A percentile compares a stretch with the other conserved stretches of the same genome.
These are phyloP conservation scores for Chrysolophus pictus DNA, from an alignment of 2,797 vertebrate species.

Conservation along the genomic window DNA sequence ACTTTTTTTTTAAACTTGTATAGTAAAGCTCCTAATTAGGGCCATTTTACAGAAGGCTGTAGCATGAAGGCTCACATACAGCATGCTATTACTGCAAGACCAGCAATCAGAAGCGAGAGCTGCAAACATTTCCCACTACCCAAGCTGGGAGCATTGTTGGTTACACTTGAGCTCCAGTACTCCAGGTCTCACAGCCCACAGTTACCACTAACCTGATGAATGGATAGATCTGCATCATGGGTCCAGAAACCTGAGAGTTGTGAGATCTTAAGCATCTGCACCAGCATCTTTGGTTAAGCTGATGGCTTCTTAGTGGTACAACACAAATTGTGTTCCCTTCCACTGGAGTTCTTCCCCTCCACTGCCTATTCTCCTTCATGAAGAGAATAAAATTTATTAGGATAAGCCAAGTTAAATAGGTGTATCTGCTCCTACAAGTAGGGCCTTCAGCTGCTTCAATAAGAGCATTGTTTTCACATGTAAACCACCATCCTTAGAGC, in stretches of 20 bases:
- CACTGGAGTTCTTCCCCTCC: neutral
- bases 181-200: no score
- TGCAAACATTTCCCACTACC: neutral
- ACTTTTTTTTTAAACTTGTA: neutral
- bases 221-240: neutral
- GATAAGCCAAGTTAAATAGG: neutral
- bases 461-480: neutral
- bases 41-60: neutral
- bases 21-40: neutral
- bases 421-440: neutral
- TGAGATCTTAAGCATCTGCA: neutral
- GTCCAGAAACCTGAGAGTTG: neutral
- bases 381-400: neutral
- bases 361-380: neutral
- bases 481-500: neutral
- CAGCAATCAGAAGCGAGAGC: neutral
- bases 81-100: neutral
- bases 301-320: neutral
- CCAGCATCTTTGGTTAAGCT: neutral
- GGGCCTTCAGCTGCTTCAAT: neutral
- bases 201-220: neutral
- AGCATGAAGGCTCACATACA: neutral
- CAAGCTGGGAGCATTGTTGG: rapidly evolving
- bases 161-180: neutral
- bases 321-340: neutral